Evolutionary conservation across 2,113 vertebrate species (phyloP), one percentile per base, ranked within the genome.

Genomic region (Nothobranchius kuhntae): DNA sequence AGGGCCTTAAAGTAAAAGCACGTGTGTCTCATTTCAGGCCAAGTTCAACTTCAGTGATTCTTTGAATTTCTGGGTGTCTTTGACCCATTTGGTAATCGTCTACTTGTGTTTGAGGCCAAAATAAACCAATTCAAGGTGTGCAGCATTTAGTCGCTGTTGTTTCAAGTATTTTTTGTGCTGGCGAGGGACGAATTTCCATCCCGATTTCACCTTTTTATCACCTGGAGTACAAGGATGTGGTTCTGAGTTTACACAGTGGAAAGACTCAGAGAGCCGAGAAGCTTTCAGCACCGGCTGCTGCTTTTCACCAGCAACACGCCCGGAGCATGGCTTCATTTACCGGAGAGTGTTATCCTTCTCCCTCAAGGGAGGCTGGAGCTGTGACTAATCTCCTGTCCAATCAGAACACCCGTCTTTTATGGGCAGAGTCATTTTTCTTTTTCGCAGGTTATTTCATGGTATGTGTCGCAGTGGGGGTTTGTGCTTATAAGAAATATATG

Each of bases 401-500:
- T 76, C 50, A 71, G 86, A 83, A 67, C 83, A 80, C 85, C 79
- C 83, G 81, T 82, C 74, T 68, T 85, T 79, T 86, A 87, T 88
- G 78, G 77, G 62, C 36, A 62, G 35, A 86, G 85, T 77, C 7
- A 40, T 73, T 67, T 86, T 90, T 87, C 86, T 61, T 68, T 40
- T 54, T 53, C 14, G 10, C 26, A 81, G 69, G 77, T 86, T 85
- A 79, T 82, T 81, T 30, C 74, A 35, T 65, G 62, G 60, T 60
- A 64, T 9, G 38, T 38, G 36, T 38, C 36, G 7, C 26, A 5
- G 26, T 68, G 44, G 30, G 62, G 65, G 65, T 66, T 66, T 75
- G 55, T 47, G 30, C 53, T 58, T 42, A 51, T 45, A 13, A 40
- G 9, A 40, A 40, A 40, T 7, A 7, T 38, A 2, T 6, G 7